These are phyloP conservation scores for Mus spicilegus DNA, from an alignment of 2,113 vertebrate genomes.

Conservation along the genomic window DNA sequence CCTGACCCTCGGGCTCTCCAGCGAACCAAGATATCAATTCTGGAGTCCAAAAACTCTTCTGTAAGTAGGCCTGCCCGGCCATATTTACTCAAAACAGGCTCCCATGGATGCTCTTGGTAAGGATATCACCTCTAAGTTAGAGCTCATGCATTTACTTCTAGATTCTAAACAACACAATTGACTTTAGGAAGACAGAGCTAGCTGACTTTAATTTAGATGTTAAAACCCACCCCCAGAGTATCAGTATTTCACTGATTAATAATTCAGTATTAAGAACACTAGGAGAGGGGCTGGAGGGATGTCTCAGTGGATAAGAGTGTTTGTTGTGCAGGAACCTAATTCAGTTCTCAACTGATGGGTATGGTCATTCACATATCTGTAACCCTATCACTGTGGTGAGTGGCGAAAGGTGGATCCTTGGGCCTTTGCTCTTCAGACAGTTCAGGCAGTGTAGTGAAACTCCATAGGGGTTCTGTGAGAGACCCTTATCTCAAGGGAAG, in stretches of 20 bases:
- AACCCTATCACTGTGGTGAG: no score
- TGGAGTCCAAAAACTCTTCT: conserved; percentile 37
- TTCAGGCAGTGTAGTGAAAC: not conserved
- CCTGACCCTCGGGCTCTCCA: not conserved
- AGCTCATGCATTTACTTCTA: conserved; percentile 53
- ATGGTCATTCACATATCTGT: not conserved
- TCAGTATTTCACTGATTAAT: conserved; percentile 50
- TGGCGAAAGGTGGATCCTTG: not conserved
- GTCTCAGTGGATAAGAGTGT: no score
- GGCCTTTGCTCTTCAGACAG: not conserved
- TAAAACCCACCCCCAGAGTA: conserved; percentile 48
- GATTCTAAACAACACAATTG: conserved; percentile 37
- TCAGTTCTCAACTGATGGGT: not conserved
- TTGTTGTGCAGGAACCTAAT: no score
- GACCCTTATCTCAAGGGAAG: not conserved
- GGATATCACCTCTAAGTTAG: conserved; percentile 49
- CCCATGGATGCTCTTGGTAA: conserved; percentile 41
- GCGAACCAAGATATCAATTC: not conserved
- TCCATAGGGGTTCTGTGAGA: not conserved
- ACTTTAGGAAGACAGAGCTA: conserved; percentile 28
- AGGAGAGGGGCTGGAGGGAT: not conserved
- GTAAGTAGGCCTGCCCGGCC: not conserved
- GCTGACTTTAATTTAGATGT: conserved; percentile 43
- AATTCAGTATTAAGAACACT: conserved; percentile 44
- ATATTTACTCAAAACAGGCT: conserved; percentile 33